Conservation (phyloP, 2,113 vertebrate genomes). For the Casuarius casuarius region DNA sequence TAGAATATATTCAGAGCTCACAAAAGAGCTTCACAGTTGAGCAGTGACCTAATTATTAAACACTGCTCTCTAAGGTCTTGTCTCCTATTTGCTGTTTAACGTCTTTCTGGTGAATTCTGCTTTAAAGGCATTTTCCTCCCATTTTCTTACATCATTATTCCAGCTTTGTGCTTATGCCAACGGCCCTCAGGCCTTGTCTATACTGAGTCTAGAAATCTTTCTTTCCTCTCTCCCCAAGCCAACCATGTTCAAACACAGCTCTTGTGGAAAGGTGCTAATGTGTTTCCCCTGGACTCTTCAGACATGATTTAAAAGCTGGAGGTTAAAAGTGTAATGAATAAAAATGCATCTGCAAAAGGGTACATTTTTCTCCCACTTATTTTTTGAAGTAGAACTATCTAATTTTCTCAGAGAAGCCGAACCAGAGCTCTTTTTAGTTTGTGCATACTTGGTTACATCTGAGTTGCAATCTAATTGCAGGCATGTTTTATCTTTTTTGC, state of each 20-base stretch:
- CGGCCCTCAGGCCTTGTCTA: not conserved
- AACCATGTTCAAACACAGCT: not conserved
- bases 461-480: not conserved
- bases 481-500: not conserved
- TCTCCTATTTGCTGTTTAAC: not conserved
- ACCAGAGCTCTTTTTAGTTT: not conserved
- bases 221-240: not conserved
- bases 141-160: not conserved
- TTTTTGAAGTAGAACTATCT: not conserved
- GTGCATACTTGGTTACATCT: not conserved
- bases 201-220: not conserved
- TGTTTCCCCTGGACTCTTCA: not conserved
- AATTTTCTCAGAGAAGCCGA: slow-evolving; percentile 21
- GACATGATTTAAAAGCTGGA: not conserved
- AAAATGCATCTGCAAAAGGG: slow-evolving; percentile 12
- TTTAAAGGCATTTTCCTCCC: slow-evolving; percentile 9
- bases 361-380: not conserved
- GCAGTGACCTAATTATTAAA: slow-evolving; percentile 11
- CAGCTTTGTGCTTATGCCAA: not conserved
- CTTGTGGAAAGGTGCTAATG: not conserved
- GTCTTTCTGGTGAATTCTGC: not conserved
- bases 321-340: slow-evolving; percentile 30
- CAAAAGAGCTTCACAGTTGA: not conserved
- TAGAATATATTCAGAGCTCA: not conserved
- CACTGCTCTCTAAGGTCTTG: not conserved